Conservation (phyloP, 2,888 invertebrate genomes). For the Orchestes rusci region DNA sequence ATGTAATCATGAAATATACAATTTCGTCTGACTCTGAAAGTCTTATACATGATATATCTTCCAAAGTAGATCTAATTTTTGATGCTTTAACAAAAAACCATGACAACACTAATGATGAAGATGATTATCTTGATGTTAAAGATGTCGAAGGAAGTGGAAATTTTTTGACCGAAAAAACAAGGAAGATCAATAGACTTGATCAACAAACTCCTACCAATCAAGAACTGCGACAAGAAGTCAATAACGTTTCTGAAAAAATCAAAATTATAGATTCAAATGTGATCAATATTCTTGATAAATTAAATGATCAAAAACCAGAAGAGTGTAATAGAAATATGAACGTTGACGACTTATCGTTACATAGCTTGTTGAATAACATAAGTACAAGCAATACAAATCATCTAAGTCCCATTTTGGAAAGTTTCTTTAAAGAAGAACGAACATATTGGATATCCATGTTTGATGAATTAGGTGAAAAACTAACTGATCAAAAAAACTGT, state of each 20-base stretch:
- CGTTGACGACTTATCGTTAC: too few relatives aligned
- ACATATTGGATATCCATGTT: background rate
- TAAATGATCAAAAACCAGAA: background rate
- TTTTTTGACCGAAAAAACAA: background rate
- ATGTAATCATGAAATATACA: too few relatives aligned
- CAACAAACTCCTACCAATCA: too few relatives aligned
- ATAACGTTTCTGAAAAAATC: background rate
- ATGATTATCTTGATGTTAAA: slow-evolving; percentile 26
- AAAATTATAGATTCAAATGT: slow-evolving; percentile 5
- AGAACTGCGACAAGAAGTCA: too few relatives aligned
- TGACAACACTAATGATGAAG: slow-evolving; percentile 30
- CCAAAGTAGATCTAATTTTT: slow-evolving; percentile 43
- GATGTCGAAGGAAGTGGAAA: slow-evolving; percentile 29
- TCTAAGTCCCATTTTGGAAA: slow-evolving; percentile 3
- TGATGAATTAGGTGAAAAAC: background rate
- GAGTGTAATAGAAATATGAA: background rate
- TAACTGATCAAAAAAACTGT: too few relatives aligned
- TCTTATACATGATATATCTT: slow-evolving; percentile 40
- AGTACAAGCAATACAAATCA: background rate
- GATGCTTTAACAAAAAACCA: slow-evolving; percentile 36
- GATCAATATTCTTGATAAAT: background rate
- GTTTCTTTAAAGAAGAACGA: slow-evolving; percentile 4
- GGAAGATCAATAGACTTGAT: background rate
- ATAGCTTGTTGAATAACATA: background rate
- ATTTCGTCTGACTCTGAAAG: slow-evolving; percentile 40